A percentile compares a stretch with the other conserved stretches of the same genome.
Evolutionary conservation across 2,113 vertebrate species (phyloP).

Genomic region (Vanacampus margaritifer): DNA sequence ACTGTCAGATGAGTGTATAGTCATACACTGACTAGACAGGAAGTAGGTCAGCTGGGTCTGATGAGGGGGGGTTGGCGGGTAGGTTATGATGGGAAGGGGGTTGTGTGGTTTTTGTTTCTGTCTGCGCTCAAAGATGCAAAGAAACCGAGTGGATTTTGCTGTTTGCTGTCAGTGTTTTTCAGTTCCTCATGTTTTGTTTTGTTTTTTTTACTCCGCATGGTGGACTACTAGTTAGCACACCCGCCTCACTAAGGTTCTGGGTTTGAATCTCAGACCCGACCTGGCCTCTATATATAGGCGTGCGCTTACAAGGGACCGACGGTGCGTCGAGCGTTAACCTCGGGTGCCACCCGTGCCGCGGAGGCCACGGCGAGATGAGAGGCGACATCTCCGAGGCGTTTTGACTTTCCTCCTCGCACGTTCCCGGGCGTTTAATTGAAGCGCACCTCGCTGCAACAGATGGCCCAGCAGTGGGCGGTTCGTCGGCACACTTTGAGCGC

Average conservation of each 20-base stretch:
- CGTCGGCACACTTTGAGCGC: not conserved
- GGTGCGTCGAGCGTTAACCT: too few relatives aligned
- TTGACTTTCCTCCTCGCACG: conserved; percentile 25
- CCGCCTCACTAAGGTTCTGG: not conserved
- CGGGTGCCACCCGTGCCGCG: too few relatives aligned
- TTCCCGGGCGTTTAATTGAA: too few relatives aligned
- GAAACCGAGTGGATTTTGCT: not conserved
- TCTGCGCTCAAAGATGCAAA: conserved; percentile 1
- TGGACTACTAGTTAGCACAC: not conserved
- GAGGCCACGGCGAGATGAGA: too few relatives aligned
- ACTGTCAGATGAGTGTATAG: conserved; percentile 37
- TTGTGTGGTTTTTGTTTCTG: conserved; percentile 16
- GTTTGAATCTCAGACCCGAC: not conserved
- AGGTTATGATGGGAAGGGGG: conserved; percentile 16
- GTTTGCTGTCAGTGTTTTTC: not conserved
- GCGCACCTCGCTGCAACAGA: conserved; percentile 47
- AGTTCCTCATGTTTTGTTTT: not conserved
- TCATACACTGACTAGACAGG: conserved; percentile 59
- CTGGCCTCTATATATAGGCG: not conserved
- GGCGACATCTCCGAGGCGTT: too few relatives aligned
- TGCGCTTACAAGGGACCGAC: too few relatives aligned
- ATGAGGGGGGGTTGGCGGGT: conserved; percentile 17
- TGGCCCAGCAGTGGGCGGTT: conserved; percentile 58
- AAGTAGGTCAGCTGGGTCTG: conserved; percentile 70
- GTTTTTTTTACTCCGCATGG: not conserved